Conservation (phyloP, 1,140 invertebrate species). For the Scaptomyza graminum region DNA sequence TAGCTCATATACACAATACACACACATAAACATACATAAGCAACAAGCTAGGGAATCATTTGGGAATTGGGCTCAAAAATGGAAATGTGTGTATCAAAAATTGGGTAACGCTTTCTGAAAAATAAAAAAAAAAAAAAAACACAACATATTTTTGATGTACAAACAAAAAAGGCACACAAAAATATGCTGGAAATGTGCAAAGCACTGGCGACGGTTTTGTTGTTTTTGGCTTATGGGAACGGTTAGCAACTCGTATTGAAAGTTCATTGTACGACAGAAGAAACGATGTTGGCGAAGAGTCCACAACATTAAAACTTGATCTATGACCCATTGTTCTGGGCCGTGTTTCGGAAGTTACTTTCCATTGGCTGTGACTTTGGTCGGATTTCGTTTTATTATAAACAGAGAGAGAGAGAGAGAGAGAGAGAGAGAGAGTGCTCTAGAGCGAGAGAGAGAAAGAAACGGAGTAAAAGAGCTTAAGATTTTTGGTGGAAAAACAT, state of each 20-base stretch:
- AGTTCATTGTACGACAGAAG: constrained; percentile 70
- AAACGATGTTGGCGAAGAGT: constrained; percentile 37
- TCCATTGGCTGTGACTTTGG: constrained; percentile 47
- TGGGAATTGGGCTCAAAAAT: constrained; percentile 27
- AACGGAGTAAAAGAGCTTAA: neutral
- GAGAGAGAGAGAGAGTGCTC: neutral
- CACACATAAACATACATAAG: neutral
- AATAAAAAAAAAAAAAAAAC: constrained; percentile 45
- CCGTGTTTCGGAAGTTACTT: constrained; percentile 62
- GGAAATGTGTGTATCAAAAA: constrained; percentile 39
- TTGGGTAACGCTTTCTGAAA: constrained; percentile 40
- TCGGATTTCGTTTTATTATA: constrained; percentile 23
- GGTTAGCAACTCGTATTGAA: constrained; percentile 63
- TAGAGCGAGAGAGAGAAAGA: neutral
- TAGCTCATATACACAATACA: neutral
- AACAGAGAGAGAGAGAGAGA: neutral
- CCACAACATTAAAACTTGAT: constrained; percentile 75
- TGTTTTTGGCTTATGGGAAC: constrained; percentile 20
- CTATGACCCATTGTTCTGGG: constrained; percentile 80
- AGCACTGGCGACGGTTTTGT: neutral
- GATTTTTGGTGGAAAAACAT: constrained; percentile 31
- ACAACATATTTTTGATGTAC: too few species aligned
- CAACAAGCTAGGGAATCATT: constrained; percentile 21
- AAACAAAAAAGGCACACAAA: constrained; percentile 11
- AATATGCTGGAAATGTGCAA: constrained; percentile 57